Evolutionary conservation across 2,797 vertebrate genomes (phyloP), one percentile per base, ranked within the genome.

Genomic region (Halcyon leucocephala): DNA sequence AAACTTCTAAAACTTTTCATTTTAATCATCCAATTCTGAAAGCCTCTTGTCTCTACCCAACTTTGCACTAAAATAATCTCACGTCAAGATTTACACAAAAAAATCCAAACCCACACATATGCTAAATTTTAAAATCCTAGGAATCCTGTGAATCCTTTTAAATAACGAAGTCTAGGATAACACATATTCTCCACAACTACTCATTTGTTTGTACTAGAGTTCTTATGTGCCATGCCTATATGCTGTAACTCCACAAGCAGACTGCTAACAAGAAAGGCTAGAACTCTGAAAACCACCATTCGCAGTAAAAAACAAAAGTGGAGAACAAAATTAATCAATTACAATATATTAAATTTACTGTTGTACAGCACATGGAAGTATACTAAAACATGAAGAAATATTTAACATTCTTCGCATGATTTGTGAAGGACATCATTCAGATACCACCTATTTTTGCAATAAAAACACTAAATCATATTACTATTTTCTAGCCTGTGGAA

Each of bases 51-150:
- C 29, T 14, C 35, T 52, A 82, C 1, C 2, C 4, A 39, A 11
- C 60, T 71, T 69, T 87, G 10, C 17, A 21, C 28, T 84, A 60
- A 82, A 54, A 67, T 28, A 61, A 77, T 64, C 21, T 77, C 44
- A 69, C 8, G n/a, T 41, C 9, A 41, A 24, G 12, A 46, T 82
- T 44, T 14, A 48, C 12, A 77, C 18, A 42, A 54, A 61, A 61
- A 3, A 20, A 33, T 3, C 0, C 2, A 2, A 2, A 52, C 54
- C 28, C 35, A 37, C 76, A 35, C 2, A 10, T 16, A 60, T 14
- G 8, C 31, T 46, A 51, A 35, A 83, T 33, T 51, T 71, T 26
- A 46, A 85, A 80, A 58, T 31, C 14, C 13, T 41, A 62, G 7
- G 3, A 35, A 26, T 81, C 8, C 58, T 41, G 42, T 8, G 33